Percentiles rank a stretch among this genome's conserved stretches.
Evolutionary conservation across 1,140 invertebrate species (phyloP).

Genomic region (Ladona fulva): DNA sequence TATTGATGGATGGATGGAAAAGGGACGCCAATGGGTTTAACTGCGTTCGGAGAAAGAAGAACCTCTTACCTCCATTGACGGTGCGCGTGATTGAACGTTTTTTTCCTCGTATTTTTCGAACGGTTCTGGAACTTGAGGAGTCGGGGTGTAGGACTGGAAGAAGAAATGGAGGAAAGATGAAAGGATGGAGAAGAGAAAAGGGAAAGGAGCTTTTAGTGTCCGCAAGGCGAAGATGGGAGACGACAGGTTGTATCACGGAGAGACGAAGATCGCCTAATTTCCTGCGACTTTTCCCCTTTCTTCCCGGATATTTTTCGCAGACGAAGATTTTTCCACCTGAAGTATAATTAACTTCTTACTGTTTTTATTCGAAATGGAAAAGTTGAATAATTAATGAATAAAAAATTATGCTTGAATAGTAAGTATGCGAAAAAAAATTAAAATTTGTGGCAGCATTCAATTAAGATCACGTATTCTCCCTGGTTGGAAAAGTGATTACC

Average conservation of each 20-base stretch:
- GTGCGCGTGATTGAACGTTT: background rate
- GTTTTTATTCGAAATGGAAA: too few species aligned
- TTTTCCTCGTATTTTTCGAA: background rate
- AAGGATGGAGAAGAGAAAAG: background rate
- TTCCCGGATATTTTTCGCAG: too few species aligned
- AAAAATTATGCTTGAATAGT: too few species aligned
- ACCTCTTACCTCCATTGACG: background rate
- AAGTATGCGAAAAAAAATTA: too few species aligned
- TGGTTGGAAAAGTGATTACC: too few species aligned
- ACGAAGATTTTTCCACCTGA: too few species aligned
- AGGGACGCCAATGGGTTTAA: background rate
- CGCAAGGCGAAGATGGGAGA: background rate
- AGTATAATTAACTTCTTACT: too few species aligned
- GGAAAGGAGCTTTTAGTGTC: background rate
- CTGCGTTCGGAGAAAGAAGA: background rate
- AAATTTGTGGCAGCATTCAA: too few species aligned
- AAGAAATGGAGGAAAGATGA: background rate
- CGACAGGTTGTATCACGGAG: background rate
- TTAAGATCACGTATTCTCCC: too few species aligned
- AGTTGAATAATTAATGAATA: too few species aligned
- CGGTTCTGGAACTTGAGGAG: background rate
- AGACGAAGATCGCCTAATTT: too few species aligned
- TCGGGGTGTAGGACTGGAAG: background rate
- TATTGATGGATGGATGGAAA: background rate
- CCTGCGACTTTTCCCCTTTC: too few species aligned